These are phyloP conservation scores for Serilophus lunatus DNA, from an alignment of 2,113 vertebrate species.

Conservation along the genomic window DNA sequence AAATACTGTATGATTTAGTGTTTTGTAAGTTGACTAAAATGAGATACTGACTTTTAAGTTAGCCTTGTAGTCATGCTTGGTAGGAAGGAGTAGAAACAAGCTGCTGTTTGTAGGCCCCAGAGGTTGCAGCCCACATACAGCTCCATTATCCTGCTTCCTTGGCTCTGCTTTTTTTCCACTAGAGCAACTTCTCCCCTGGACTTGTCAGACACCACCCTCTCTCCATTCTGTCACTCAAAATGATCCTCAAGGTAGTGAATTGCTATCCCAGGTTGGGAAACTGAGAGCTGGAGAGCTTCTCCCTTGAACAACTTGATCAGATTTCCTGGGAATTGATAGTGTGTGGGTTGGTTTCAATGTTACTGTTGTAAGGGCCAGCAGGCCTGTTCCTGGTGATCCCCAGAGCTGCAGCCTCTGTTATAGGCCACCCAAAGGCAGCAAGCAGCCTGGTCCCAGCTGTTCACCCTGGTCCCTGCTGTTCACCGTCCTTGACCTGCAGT, in stretches of 20 bases:
- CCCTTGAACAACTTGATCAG: background rate
- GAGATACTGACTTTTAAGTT: background rate
- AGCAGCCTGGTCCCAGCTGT: background rate
- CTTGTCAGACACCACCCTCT: background rate
- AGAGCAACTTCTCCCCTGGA: background rate
- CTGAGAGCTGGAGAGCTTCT: background rate
- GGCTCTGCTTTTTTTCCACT: background rate
- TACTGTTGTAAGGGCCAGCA: background rate
- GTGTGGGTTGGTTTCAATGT: background rate
- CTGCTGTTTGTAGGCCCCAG: background rate
- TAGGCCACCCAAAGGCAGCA: background rate
- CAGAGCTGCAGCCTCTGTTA: background rate
- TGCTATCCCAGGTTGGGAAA: background rate
- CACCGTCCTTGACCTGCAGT: accelerated
- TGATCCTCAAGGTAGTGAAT: background rate
- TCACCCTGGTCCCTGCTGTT: background rate
- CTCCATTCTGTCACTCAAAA: background rate
- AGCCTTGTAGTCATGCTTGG: background rate
- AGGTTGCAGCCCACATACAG: background rate
- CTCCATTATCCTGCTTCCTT: background rate
- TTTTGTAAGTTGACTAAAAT: background rate
- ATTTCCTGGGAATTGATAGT: background rate
- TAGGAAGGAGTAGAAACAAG: background rate
- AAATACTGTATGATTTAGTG: background rate
- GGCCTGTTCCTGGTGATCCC: background rate